Base-by-base conservation (phyloP, 1,140 invertebrate species). In the Tetragonula clypearis region DNA sequence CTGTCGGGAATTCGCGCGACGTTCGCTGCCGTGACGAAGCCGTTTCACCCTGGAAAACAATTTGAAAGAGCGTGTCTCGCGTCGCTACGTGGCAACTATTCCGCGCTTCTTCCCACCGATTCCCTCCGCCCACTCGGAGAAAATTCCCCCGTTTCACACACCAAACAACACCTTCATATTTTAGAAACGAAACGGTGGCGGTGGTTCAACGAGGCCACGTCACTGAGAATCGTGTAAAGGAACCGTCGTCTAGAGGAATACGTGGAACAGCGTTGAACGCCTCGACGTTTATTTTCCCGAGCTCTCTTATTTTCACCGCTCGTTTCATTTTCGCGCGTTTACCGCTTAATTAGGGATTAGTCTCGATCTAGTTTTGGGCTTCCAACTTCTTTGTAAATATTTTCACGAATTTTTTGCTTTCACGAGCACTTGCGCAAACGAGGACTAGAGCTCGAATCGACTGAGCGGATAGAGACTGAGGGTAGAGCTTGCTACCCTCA, bases 1-100 rank as follows among this genome's bases (percentile, higher is more conserved):
- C 77, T 49, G 35, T 49, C 56, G 26, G 77, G 82, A 84, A 84
- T 84, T 71, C 68, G 21, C 68, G 66, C 68, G 77, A 79, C 62
- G 74, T 83, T 62, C 73, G 26, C 30, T 30, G 30, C 72, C 21
- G 26, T 62, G 35, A 49, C 65, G 41, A 30, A 74, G 56, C 72
- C 26, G 71, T 35, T 55, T 75, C 60, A 12, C 21, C 21, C 26
- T n/a, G 30, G 81, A 66, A 83, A 83, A 83, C 74, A 83, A 83
- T 83, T 83, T 69, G 65, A 78, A 58, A 78, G 74, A 58, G 23
- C 65, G 30, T 9, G 35, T 58, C 65, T 68, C 53, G 56, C 23
- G 30, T n/a, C 19, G 58, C 23, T 30, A 30, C 30, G 30, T 30
- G 30, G 30, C 30, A 30, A 30, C 30, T 30, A 30, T 30, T 30